Percentiles rank a stretch among this genome's conserved stretches.
Evolutionary conservation across 2,888 invertebrate genomes (phyloP).

Genomic region (Lordiphosa fenestrarum): DNA sequence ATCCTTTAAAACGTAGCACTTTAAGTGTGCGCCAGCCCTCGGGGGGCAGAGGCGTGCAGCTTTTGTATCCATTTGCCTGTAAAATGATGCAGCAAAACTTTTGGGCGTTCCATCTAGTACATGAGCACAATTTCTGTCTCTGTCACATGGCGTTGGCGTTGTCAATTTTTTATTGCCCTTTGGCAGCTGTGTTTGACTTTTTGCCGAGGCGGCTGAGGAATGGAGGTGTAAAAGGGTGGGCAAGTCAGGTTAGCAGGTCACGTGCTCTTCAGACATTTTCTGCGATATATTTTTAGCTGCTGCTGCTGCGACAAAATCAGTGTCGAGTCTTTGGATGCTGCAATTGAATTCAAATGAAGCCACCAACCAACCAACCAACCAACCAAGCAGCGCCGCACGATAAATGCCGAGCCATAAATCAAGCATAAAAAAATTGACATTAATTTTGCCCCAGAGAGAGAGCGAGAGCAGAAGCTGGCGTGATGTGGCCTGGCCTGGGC

Average conservation of each 20-base stretch:
- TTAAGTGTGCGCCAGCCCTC: constrained; percentile 20
- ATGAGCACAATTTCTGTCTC: constrained; percentile 1
- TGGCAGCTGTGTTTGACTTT: constrained; percentile 40
- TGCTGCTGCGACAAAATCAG: constrained; percentile 37
- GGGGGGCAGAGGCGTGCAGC: background rate
- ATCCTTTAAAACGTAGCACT: constrained; percentile 21
- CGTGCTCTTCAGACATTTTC: constrained; percentile 52
- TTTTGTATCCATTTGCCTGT: constrained; percentile 7
- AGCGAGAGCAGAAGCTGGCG: background rate
- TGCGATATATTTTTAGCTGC: constrained; percentile 4
- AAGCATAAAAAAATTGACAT: constrained; percentile 71
- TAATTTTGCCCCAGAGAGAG: constrained; percentile 55
- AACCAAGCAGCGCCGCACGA: constrained; percentile 30
- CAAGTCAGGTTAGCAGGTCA: constrained; percentile 64
- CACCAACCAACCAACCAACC: constrained; percentile 33
- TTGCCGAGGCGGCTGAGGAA: background rate
- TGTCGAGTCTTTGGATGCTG: constrained; percentile 33
- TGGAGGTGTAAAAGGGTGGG: background rate
- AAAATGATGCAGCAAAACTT: constrained; percentile 9
- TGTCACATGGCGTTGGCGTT: constrained; percentile 40
- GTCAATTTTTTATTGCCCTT: constrained; percentile 71
- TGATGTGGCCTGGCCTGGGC: background rate
- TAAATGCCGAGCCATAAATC: constrained; percentile 69
- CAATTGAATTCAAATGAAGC: constrained; percentile 73
- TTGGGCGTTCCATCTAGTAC: constrained; percentile 1